phyloP scores from a whole-genome alignment of 2,113 vertebrate species.

The Peromyscus maniculatus region DNA sequence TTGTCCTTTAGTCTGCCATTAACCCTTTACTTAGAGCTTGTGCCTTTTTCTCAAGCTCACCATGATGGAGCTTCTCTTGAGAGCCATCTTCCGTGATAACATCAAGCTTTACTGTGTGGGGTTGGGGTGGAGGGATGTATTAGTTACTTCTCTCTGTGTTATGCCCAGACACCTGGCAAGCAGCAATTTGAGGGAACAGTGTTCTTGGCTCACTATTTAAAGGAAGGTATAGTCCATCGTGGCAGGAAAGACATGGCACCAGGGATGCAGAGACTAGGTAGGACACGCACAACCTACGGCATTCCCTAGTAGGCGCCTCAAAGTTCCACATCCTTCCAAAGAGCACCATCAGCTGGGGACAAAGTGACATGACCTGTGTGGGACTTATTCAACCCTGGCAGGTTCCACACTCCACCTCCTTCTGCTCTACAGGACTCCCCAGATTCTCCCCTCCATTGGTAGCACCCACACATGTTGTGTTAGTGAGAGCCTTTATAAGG shows the following conservation, averaged over 20 bases:
- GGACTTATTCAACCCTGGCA: not conserved
- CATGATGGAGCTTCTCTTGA: conserved; percentile 9
- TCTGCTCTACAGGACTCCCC: not conserved
- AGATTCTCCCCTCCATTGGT: too few relatives aligned
- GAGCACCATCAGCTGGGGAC: not conserved
- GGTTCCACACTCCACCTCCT: not conserved
- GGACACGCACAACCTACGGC: not conserved
- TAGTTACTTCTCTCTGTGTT: not conserved
- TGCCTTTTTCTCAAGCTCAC: conserved; percentile 58
- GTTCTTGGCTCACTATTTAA: not conserved
- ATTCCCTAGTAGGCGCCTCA: too few relatives aligned
- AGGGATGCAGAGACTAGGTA: not conserved
- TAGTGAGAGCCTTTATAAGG: not conserved
- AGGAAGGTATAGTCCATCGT: not conserved
- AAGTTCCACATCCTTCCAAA: not conserved
- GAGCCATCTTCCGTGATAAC: conserved; percentile 34
- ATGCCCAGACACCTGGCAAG: not conserved
- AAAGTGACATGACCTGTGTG: not conserved
- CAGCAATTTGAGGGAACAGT: not conserved
- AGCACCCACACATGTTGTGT: not conserved
- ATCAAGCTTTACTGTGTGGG: not conserved
- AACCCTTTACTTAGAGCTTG: conserved; percentile 51
- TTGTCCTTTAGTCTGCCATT: conserved; percentile 69
- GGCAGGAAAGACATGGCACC: not conserved
- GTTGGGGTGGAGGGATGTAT: not conserved